Evolutionary conservation across 2,113 vertebrate species (phyloP).

Genomic region (Camarhynchus parvulus): DNA sequence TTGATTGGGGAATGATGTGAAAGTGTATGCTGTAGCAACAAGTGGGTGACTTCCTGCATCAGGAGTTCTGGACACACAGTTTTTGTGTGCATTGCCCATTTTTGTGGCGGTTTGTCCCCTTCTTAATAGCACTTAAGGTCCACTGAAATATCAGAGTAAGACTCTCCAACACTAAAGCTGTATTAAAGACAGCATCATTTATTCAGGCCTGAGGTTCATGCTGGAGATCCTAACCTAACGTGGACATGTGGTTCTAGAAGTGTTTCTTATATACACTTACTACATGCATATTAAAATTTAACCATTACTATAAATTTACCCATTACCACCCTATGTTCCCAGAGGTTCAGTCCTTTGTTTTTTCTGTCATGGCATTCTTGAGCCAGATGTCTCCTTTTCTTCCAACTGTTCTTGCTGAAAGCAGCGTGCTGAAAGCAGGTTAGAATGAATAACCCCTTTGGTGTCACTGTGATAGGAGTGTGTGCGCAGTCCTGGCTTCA

Average conservation of each 20-base stretch:
- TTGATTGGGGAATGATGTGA: neutral
- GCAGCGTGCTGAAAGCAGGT: neutral
- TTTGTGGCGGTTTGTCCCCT: neutral
- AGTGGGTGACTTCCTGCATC: neutral
- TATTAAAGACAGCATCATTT: neutral
- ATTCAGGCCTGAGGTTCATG: neutral
- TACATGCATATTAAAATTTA: neutral
- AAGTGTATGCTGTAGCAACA: neutral
- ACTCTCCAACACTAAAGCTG: neutral
- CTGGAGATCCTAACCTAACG: neutral
- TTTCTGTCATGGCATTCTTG: neutral
- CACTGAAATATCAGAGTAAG: neutral
- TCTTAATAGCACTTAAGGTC: neutral
- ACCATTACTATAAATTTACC: neutral
- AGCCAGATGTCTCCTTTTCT: neutral
- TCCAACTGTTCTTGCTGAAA: neutral
- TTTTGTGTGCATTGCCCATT: rapidly evolving
- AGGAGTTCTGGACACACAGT: rapidly evolving
- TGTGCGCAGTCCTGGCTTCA: neutral
- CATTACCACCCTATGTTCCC: neutral
- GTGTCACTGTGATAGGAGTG: neutral
- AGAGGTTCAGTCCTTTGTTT: neutral
- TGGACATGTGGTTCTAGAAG: rapidly evolving
- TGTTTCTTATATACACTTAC: neutral
- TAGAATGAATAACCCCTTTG: neutral